Evolutionary conservation across 2,113 vertebrate species (phyloP).

Genomic region (Halichoeres trimaculatus): DNA sequence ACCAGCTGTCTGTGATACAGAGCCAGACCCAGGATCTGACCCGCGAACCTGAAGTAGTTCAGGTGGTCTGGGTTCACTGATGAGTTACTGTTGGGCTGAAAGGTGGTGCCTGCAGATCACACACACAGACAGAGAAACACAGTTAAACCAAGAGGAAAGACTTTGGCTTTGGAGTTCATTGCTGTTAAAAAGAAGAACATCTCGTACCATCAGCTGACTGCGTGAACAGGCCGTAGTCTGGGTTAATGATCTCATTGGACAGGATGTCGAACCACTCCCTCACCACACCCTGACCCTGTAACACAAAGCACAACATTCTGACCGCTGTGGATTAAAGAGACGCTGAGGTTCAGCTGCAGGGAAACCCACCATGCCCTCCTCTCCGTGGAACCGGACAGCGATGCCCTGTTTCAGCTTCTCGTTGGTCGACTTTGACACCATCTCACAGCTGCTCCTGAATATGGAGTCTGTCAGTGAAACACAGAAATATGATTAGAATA

Average conservation of each 20-base stretch:
- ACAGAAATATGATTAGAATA: background rate
- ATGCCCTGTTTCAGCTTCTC: conserved; percentile 98
- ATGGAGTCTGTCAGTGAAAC: conserved; percentile 88
- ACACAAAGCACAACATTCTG: conserved; percentile 6
- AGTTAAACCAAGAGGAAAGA: background rate
- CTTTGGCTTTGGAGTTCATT: background rate
- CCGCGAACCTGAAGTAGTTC: conserved; percentile 97
- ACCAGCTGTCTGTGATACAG: conserved; percentile 96
- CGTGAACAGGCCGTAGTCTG: conserved; percentile 97
- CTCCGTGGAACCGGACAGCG: conserved; percentile 97
- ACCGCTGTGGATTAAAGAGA: background rate
- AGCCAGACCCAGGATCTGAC: conserved; percentile 95
- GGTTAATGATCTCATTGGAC: conserved; percentile 98
- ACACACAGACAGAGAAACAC: conserved; percentile 10
- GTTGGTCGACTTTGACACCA: conserved; percentile 96
- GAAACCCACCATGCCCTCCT: conserved; percentile 96
- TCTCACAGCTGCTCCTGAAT: conserved; percentile 99
- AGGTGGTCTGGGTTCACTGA: conserved; percentile 98
- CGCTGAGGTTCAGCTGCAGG: background rate
- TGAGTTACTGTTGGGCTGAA: conserved; percentile 99
- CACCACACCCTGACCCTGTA: conserved; percentile 96
- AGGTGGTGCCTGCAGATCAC: conserved; percentile 90
- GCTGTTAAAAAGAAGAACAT: background rate
- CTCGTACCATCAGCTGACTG: conserved; percentile 95
- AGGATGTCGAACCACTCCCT: conserved; percentile 99